Evolutionary conservation across 1,140 invertebrate genomes (phyloP).

Genomic region (Scaptomyza pallida): DNA sequence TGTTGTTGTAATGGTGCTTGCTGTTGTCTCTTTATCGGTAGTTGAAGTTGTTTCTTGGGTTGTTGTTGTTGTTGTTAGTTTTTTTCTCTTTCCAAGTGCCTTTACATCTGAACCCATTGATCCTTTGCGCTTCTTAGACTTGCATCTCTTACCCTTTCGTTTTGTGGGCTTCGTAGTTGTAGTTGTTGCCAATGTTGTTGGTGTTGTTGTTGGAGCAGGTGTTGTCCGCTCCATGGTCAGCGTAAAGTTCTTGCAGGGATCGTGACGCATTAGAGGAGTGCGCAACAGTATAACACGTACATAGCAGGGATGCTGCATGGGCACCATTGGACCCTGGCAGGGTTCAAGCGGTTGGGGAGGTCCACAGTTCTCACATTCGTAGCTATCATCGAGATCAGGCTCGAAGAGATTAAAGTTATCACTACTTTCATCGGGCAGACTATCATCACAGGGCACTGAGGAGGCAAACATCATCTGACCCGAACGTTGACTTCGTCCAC

Average conservation of each 20-base stretch:
- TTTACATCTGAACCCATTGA: not conserved
- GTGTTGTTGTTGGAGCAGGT: not conserved
- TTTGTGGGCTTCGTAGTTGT: not conserved
- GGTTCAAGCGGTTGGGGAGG: not conserved
- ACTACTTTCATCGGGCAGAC: slow-evolving; percentile 16
- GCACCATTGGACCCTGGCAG: slow-evolving; percentile 18
- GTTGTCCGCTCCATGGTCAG: slow-evolving; percentile 3
- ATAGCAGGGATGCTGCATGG: slow-evolving; percentile 62
- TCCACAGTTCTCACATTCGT: slow-evolving; percentile 45
- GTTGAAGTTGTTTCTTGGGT: not conserved
- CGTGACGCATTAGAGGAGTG: slow-evolving; percentile 47
- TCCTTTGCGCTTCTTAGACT: slow-evolving; percentile 2
- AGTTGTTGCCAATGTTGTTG: not conserved
- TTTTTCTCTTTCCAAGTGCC: not conserved
- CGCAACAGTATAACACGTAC: slow-evolving; percentile 51
- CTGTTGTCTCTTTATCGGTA: not conserved
- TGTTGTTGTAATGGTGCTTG: not conserved
- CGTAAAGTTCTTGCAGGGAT: slow-evolving; percentile 62
- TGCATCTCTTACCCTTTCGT: slow-evolving; percentile 13
- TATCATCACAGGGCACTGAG: slow-evolving; percentile 58
- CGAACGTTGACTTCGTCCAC: slow-evolving; percentile 39
- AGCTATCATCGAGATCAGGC: slow-evolving; percentile 41
- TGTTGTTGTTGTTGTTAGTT: not conserved
- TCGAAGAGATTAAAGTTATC: slow-evolving; percentile 30
- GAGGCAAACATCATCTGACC: slow-evolving; percentile 30